A percentile compares a stretch with the other conserved stretches of the same genome.
Conservation (phyloP, 2,113 vertebrate genomes). For the Myotis yumanensis region DNA sequence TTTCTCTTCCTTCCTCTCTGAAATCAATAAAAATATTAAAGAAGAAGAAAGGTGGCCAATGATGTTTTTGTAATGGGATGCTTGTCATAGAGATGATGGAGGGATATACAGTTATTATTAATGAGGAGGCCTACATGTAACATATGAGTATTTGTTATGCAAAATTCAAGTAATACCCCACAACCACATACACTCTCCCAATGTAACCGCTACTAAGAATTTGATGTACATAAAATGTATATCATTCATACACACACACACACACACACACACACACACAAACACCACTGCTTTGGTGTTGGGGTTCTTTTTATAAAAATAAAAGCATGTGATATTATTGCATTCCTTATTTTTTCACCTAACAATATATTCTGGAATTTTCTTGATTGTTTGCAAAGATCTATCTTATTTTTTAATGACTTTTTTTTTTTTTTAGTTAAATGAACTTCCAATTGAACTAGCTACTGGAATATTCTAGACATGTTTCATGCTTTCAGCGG, state of each 20-base stretch:
- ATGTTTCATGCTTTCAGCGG: neutral
- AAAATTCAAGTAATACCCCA: neutral
- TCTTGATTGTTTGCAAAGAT: neutral
- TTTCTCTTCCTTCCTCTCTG: no score
- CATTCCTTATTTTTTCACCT: neutral
- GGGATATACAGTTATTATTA: neutral
- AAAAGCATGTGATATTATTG: neutral
- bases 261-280: neutral
- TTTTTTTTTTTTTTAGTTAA: neutral
- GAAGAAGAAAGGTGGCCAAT: neutral
- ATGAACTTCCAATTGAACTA: neutral
- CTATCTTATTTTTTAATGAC: neutral
- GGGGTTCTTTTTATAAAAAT: neutral
- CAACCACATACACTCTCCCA: neutral
- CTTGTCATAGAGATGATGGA: neutral
- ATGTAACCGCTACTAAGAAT: neutral
- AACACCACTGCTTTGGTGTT: neutral
- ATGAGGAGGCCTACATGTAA: neutral
- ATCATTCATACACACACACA: neutral
- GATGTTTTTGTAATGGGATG: neutral
- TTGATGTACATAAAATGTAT: neutral
- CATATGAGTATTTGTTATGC: neutral
- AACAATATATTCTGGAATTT: neutral
- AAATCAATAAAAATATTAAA: no score
- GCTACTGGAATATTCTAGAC: neutral